These are phyloP conservation scores for Monopis laevigella DNA, from an alignment of 2,888 invertebrate species.

Conservation along the genomic window DNA sequence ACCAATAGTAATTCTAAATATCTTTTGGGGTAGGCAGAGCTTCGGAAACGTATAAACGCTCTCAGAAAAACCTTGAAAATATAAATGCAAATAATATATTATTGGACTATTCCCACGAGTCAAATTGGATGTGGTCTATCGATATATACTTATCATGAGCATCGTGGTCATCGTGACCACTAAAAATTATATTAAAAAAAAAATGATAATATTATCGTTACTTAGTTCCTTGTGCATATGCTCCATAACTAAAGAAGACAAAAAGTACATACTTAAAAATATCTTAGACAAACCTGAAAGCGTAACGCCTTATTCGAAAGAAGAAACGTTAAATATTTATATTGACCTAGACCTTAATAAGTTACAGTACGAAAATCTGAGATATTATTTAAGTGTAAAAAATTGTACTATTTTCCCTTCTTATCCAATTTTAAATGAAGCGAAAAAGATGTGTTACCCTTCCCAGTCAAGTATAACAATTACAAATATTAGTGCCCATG, in stretches of 20 bases:
- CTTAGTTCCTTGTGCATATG: too few relatives aligned
- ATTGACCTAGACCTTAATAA: not conserved
- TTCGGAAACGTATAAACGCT: too few relatives aligned
- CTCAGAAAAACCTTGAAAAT: too few relatives aligned
- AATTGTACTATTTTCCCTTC: constrained; percentile 5
- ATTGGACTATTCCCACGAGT: too few relatives aligned
- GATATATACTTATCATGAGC: too few relatives aligned
- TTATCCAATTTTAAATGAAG: not conserved
- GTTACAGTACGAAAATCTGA: not conserved
- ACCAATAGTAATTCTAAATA: too few relatives aligned
- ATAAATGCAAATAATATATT: too few relatives aligned
- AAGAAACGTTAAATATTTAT: constrained; percentile 1
- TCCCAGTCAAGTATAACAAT: not conserved
- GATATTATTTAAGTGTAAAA: not conserved
- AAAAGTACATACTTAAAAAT: constrained; percentile 9
- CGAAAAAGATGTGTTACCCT: constrained; percentile 7
- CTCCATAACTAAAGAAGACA: not conserved
- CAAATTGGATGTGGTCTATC: too few relatives aligned
- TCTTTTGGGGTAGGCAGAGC: too few relatives aligned
- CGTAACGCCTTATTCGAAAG: constrained; percentile 1
- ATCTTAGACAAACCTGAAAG: constrained; percentile 9
- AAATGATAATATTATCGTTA: too few relatives aligned
- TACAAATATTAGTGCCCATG: constrained; percentile 1
- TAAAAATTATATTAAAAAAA: too few relatives aligned
- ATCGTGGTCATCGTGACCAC: too few relatives aligned